These are phyloP conservation scores for Aphrocallistes beatrix DNA, from an alignment of 37 sponge, comb jelly and placozoan genomes.

Conservation along the genomic window DNA sequence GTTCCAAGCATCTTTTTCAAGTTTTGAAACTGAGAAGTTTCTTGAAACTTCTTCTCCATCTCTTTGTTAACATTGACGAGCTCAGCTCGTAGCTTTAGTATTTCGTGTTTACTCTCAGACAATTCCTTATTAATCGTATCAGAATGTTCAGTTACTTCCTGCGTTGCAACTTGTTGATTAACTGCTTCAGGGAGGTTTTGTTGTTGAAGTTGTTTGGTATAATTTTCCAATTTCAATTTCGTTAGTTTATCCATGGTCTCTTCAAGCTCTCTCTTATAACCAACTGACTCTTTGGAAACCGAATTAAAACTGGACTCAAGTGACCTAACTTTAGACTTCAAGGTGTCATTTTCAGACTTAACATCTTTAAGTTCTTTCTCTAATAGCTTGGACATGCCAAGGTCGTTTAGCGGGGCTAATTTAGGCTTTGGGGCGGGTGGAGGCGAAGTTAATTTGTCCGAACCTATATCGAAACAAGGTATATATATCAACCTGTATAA, in stretches of 20 bases:
- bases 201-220: neutral
- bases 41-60: conserved; percentile 69
- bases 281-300: neutral
- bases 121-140: neutral
- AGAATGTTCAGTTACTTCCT: neutral
- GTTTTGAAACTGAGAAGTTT: conserved; percentile 73
- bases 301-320: neutral
- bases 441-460: neutral
- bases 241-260: neutral
- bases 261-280: neutral
- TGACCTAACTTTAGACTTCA: neutral
- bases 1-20: conserved; percentile 69
- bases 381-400: neutral
- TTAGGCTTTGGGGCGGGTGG: neutral
- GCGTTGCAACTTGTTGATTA: neutral
- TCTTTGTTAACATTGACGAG: conserved; percentile 50
- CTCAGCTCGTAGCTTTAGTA: conserved; percentile 56
- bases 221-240: neutral
- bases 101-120: conserved; percentile 21
- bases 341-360: neutral
- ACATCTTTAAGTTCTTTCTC: neutral
- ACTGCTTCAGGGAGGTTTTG: neutral
- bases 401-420: neutral
- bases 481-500: too few relatives aligned
- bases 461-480: too few relatives aligned